Percentiles rank a stretch among this genome's conserved stretches.
These are phyloP conservation scores for Pristiophorus japonicus DNA, from an alignment of 2,113 vertebrate species.

Conservation along the genomic window DNA sequence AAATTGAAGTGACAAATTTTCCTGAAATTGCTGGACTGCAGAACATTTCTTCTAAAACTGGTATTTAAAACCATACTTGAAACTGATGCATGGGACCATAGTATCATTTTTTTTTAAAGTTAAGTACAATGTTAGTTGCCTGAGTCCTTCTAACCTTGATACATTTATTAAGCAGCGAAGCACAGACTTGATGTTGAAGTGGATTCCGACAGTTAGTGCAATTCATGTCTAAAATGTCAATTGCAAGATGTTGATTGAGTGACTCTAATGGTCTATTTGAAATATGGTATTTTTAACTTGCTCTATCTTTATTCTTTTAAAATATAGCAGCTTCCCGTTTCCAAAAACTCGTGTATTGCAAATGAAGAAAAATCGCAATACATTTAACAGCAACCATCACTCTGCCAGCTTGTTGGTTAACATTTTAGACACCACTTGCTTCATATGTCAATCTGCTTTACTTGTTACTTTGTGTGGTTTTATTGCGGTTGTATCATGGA, in stretches of 20 bases:
- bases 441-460: neutral
- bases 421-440: neutral
- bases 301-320: neutral
- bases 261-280: conserved; percentile 2
- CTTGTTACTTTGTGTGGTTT: neutral
- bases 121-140: neutral
- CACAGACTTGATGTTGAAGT: neutral
- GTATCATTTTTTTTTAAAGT: neutral
- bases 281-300: conserved; percentile 18
- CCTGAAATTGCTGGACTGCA: neutral
- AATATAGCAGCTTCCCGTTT: neutral
- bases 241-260: conserved; percentile 3
- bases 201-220: neutral
- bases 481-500: neutral
- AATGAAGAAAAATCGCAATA: neutral
- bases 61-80: neutral
- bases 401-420: conserved; percentile 20
- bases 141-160: neutral
- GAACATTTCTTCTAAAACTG: neutral
- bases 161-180: neutral
- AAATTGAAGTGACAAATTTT: neutral
- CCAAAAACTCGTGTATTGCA: conserved; percentile 14
- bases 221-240: neutral
- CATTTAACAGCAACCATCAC: conserved; percentile 9
- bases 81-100: neutral